Evolutionary conservation across 1,140 invertebrate genomes (phyloP), one percentile per base, ranked within the genome.

Genomic region (Zaprionus davidi): DNA sequence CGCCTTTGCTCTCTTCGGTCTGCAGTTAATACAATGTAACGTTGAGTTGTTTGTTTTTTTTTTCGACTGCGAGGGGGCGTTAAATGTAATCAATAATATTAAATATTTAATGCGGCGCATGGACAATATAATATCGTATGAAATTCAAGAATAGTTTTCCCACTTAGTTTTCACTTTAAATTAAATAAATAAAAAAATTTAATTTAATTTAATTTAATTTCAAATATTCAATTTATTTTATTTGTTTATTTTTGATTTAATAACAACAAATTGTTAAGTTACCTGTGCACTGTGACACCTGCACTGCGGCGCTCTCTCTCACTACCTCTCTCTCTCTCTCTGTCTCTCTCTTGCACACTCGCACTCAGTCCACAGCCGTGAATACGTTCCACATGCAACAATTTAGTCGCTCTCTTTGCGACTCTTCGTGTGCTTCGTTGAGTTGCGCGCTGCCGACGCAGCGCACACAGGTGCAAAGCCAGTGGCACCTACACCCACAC

Each of bases 31-130:
- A 87, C 84, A 87, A 87, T 80, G 84, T 87, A 88, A 88, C 83
- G 77, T 86, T 79, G 56, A 73, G 68, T 76, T 78, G 79, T 84
- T 83, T 81, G 71, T 71, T 66, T 72, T 65, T 72, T 72, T 58
- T 11, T 3, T 34, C 9, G 31, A 34, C 17, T 36, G 28, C 26
- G 64, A 20, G 63, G 69, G 34, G 67, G 71, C 66, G 65, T 53
- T 20, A 90, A 82, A 73, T 81, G 78, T 79, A 91, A 91, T 91
- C 90, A 91, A 91, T 91, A 91, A 90, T 91, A 81, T 91, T 91
- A 83, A 91, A 91, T 91, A 91, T 90, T 91, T 91, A 91, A 90
- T 91, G 66, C 31, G 72, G n/a, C 78, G 80, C 82, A 53, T 44
- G 26, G 41, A 44, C 6, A 22, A 58, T 34, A 34, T 53, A 20